Evolutionary conservation across 2,888 invertebrate genomes (phyloP).

Genomic region (Synanthedon tipuliformis): DNA sequence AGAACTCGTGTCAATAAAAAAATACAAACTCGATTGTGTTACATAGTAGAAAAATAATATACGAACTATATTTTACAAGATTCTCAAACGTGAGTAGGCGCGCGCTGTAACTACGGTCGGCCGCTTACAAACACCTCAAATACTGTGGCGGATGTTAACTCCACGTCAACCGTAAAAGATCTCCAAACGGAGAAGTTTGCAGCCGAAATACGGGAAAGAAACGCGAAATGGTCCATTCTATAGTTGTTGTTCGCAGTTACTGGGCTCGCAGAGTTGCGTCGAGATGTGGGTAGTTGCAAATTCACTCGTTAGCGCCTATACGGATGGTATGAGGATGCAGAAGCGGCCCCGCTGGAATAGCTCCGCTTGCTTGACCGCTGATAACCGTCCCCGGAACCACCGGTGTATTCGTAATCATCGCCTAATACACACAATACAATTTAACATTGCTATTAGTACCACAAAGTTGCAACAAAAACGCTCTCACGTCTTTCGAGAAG

Average conservation of each 20-base stretch:
- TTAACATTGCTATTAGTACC: too few species aligned
- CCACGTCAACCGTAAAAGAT: too few species aligned
- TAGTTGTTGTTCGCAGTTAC: constrained; percentile 10
- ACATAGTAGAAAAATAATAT: constrained; percentile 38
- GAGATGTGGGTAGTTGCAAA: constrained; percentile 2
- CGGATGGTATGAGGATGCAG: constrained; percentile 62
- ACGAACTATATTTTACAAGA: constrained; percentile 49
- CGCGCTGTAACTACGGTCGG: too few species aligned
- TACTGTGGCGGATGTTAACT: too few species aligned
- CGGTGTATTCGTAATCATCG: constrained; percentile 64
- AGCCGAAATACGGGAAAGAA: too few species aligned
- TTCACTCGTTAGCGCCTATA: constrained; percentile 50
- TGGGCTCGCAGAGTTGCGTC: constrained; percentile 12
- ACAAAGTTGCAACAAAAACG: too few species aligned
- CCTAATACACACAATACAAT: constrained; percentile 18
- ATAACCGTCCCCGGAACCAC: constrained; percentile 62
- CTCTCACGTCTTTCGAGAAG: too few species aligned
- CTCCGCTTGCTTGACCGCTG: constrained; percentile 58
- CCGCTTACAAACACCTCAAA: too few species aligned
- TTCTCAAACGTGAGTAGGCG: not conserved
- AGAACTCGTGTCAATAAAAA: constrained; percentile 39
- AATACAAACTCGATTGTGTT: constrained; percentile 61
- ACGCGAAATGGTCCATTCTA: too few species aligned
- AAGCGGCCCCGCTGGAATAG: constrained; percentile 39
- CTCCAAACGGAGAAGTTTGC: too few species aligned